Percentiles rank a stretch among this genome's conserved stretches.
Conservation (phyloP, 2,797 vertebrate species). For the Salarias fasciatus region DNA sequence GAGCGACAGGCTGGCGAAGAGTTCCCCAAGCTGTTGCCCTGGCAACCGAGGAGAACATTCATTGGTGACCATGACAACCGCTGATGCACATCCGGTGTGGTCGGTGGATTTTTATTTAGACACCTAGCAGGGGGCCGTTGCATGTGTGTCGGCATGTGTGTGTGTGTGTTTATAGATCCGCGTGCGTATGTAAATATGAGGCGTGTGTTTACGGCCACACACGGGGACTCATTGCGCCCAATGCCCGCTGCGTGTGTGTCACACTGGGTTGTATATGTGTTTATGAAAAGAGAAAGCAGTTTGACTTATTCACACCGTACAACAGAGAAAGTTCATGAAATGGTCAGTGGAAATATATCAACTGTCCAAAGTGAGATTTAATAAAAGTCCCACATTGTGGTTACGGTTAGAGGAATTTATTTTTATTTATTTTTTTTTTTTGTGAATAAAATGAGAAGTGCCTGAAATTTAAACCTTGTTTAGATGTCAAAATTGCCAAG, state of each 20-base stretch:
- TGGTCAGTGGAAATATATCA: not conserved
- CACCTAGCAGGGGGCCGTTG: conserved; percentile 46
- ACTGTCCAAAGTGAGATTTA: not conserved
- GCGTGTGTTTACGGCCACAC: not conserved
- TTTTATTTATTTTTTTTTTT: too few species aligned
- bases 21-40: conserved; percentile 84
- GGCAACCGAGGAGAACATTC: conserved; percentile 82
- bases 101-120: conserved; percentile 80
- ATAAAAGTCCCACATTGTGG: too few species aligned
- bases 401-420: too few species aligned
- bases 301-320: not conserved
- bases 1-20: conserved; percentile 71
- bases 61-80: conserved; percentile 82
- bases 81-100: conserved; percentile 82
- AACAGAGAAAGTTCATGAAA: not conserved
- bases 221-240: not conserved
- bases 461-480: too few species aligned
- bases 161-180: too few species aligned
- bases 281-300: not conserved
- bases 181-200: conserved; percentile 19
- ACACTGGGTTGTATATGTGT: not conserved
- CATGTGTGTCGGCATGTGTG: conserved; percentile 56
- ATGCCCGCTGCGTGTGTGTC: conserved; percentile 2
- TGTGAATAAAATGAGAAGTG: too few species aligned
- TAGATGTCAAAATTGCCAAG: too few species aligned